Conservation (phyloP, 2,113 vertebrate genomes). For the Dromas ardeola region DNA sequence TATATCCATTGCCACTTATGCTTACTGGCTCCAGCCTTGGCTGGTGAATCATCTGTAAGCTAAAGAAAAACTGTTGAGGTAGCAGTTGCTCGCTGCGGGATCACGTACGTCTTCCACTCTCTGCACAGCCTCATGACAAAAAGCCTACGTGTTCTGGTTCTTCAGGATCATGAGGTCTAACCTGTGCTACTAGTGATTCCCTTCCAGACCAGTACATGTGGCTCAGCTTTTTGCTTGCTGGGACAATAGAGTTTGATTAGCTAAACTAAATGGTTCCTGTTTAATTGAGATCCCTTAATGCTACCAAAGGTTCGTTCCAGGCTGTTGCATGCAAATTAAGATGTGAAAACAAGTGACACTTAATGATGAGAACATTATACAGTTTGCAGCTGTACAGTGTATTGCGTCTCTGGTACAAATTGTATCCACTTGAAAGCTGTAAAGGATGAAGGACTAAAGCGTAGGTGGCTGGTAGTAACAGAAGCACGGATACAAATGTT, state of each 20-base stretch:
- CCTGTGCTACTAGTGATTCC: neutral
- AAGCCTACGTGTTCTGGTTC: neutral
- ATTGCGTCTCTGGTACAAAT: conserved; percentile 6
- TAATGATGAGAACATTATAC: conserved; percentile 48
- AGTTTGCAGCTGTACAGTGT: conserved; percentile 53
- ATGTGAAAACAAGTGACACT: conserved; percentile 54
- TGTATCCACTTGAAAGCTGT: conserved; percentile 55
- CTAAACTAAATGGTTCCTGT: conserved; percentile 31
- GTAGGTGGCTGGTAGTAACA: conserved; percentile 46
- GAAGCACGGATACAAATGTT: neutral
- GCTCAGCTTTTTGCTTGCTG: conserved; percentile 8
- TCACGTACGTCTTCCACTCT: fast-evolving
- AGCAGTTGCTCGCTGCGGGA: neutral
- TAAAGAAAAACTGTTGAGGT: conserved; percentile 8
- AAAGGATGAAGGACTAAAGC: neutral
- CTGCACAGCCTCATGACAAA: neutral
- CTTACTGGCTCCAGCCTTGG: neutral
- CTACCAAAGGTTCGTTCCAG: conserved; percentile 28
- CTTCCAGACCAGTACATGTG: neutral
- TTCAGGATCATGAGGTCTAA: neutral
- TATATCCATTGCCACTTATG: neutral
- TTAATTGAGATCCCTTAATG: conserved; percentile 38
- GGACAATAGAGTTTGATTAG: conserved; percentile 49
- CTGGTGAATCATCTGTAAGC: conserved; percentile 8
- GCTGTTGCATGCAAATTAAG: conserved; percentile 63